Percentiles rank a stretch among this genome's conserved stretches.
Conservation (phyloP, 2,888 invertebrate species). For the Diplazon laetatorius region DNA sequence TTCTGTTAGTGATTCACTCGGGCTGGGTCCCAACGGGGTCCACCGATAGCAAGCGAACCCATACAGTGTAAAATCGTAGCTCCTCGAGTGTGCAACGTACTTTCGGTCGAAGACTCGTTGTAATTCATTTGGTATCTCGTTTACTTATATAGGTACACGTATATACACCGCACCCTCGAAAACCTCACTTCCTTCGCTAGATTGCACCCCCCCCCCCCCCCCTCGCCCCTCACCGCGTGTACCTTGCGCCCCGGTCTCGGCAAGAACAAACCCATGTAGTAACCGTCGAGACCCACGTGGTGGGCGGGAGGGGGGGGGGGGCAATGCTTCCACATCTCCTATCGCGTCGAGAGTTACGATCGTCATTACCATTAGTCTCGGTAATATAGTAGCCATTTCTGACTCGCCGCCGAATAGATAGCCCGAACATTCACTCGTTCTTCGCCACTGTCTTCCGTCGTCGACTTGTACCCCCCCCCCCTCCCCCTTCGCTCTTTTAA, state of each 20-base stretch:
- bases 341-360: conserved; percentile 77
- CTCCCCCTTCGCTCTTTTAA: background rate
- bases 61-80: conserved; percentile 34
- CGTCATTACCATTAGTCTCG: conserved; percentile 76
- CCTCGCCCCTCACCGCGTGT: conserved; percentile 25
- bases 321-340: conserved; percentile 56
- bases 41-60: conserved; percentile 30
- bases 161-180: conserved; percentile 45
- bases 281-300: conserved; percentile 3
- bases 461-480: background rate
- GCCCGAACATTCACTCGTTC: conserved; percentile 40
- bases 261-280: conserved; percentile 26
- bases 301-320: no score
- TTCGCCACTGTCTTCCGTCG: conserved; percentile 26
- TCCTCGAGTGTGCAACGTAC: conserved; percentile 8
- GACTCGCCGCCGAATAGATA: conserved; percentile 63
- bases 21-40: conserved; percentile 23
- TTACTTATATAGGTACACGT: no score
- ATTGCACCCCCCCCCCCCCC: no score
- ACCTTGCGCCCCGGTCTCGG: conserved; percentile 30
- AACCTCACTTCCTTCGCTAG: conserved; percentile 47
- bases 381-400: conserved; percentile 72
- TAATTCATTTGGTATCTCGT: conserved; percentile 72
- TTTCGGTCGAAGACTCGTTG: conserved; percentile 50
- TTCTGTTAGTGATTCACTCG: conserved; percentile 44